Evolutionary conservation across 35 echinoderm and acorn worm species (phyloP).

Genomic region (Antedon bifida): DNA sequence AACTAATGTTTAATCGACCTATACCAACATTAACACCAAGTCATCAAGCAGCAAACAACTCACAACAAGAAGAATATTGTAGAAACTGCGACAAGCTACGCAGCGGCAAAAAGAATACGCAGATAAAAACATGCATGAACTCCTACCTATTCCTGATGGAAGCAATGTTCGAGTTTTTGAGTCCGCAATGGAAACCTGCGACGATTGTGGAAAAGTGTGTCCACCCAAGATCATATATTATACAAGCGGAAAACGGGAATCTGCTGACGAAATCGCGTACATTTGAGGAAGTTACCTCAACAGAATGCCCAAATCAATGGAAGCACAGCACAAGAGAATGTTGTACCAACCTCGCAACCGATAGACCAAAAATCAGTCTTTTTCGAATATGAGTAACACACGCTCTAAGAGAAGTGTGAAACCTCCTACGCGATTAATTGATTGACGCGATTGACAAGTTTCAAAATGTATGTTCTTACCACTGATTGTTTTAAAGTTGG

Average conservation of each 20-base stretch:
- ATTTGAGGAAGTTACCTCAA: background rate
- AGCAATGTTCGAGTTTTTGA: background rate
- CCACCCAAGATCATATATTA: background rate
- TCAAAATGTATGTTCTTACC: no score
- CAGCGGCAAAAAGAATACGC: background rate
- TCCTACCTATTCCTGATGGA: background rate
- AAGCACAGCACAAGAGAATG: no score
- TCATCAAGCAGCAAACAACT: background rate
- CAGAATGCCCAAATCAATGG: no score
- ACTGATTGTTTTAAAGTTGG: no score
- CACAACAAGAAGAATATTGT: background rate
- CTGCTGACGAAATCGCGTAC: background rate
- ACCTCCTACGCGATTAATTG: no score
- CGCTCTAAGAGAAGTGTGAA: no score
- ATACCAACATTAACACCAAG: background rate
- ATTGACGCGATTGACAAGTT: no score
- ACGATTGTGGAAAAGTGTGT: background rate
- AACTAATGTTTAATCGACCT: constrained; percentile 12
- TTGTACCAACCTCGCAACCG: no score
- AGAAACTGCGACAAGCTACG: background rate
- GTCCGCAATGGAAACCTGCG: background rate
- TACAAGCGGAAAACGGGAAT: background rate
- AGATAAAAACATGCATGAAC: background rate
- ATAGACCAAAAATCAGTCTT: no score
- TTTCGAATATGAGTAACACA: no score